Base-by-base conservation (phyloP, 2,888 invertebrate genomes). In the Aspidiotus rigidus region DNA sequence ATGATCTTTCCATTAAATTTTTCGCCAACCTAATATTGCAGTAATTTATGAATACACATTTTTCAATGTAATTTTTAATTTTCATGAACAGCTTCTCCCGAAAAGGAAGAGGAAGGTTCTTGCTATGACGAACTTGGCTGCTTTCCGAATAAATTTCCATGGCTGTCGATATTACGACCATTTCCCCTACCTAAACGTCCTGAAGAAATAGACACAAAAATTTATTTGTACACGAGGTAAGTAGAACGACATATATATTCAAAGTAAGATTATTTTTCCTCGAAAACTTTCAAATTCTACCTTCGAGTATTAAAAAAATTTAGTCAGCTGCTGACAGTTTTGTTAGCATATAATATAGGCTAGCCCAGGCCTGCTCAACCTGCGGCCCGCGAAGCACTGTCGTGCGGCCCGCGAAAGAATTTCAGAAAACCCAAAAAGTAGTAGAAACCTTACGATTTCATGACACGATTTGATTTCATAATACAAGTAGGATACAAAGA, bases 91-190 rank as follows among this genome's bases (percentile, higher is more conserved):
- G 56, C 56, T 56, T 16, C 3, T 1, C 9, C 17, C 3, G 56
- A 56, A n/a, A 7, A 59, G 39, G 39, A 59, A 28, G 28, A 59
- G 39, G 5, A 17, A 39, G 28, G 16, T 3, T 73, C 73, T 13
- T 79, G 79, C 70, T 80, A 77, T 71, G 74, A 75, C 1, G 75
- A 76, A 62, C 74, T 79, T 55, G 80, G 79, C 44, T 79, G 79
- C 72, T 79, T 79, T 70, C 72, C 74, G 0, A 77, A 75, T 42
- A 74, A 73, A 10, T 72, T 74, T 66, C 80, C 80, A 5, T 80
- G 80, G 79, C 74, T 73, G 41, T 75, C 77, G 3, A 44, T 75
- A 6, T 61, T 76, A 15, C 75, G 79, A 62, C 79, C 79, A 1
- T 73, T 77, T 42, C 76, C 77, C 5, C 70, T 74, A 7, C 78